phyloP scores from a whole-genome alignment of 2,797 vertebrate species.

The Astyanax mexicanus region DNA sequence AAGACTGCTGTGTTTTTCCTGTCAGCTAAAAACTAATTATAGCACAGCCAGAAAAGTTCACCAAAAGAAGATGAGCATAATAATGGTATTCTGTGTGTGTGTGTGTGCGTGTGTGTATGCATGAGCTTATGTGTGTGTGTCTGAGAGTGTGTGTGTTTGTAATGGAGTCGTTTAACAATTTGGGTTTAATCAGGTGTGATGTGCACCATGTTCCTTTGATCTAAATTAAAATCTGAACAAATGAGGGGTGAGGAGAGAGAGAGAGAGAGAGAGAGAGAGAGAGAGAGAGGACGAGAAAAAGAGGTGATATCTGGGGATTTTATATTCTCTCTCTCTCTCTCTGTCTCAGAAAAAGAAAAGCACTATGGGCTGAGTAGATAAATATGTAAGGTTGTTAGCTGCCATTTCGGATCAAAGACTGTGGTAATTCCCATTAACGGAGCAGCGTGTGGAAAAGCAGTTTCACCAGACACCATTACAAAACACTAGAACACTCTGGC shows the following conservation, averaged over 20 bases:
- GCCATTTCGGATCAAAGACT: constrained; percentile 54
- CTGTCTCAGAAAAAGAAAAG: constrained; percentile 10
- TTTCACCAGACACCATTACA: constrained; percentile 32
- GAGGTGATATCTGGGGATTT: constrained; percentile 35
- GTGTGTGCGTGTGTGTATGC: constrained; percentile 19
- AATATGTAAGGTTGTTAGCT: constrained; percentile 36
- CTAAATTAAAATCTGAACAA: constrained; percentile 60
- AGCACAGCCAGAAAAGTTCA: constrained; percentile 47
- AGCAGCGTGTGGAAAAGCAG: constrained; percentile 40
- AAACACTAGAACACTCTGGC: constrained; percentile 55
- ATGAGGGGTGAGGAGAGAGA: constrained; percentile 39
- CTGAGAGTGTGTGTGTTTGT: constrained; percentile 21
- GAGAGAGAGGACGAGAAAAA: constrained; percentile 34
- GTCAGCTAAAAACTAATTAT: constrained; percentile 43
- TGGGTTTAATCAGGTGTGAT: constrained; percentile 59
- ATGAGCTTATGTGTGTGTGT: constrained; percentile 20
- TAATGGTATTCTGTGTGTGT: constrained; percentile 45
- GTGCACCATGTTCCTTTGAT: constrained; percentile 57
- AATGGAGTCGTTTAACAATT: constrained; percentile 57
- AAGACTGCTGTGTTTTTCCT: constrained; percentile 27
- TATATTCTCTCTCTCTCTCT: constrained; percentile 26
- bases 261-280: too few species aligned
- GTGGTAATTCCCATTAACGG: constrained; percentile 52
- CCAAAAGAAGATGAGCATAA: constrained; percentile 53
- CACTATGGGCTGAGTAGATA: constrained; percentile 19